Conservation (phyloP, 2,113 vertebrate species). For the Podarcis muralis region DNA sequence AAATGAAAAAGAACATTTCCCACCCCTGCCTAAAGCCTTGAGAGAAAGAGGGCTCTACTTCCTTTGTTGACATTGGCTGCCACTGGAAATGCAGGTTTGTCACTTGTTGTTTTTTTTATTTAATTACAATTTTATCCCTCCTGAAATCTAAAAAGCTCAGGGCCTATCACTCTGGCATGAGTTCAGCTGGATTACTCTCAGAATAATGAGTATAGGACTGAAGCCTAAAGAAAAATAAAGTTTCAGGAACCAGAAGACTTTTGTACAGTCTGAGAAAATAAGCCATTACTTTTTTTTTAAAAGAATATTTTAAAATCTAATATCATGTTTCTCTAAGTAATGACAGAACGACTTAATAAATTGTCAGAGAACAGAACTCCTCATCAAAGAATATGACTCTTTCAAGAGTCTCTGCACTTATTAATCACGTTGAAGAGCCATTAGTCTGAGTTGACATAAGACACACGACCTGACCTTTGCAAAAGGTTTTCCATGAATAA, state of each 20-base stretch:
- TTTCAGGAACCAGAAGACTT: neutral
- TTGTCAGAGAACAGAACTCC: conserved; percentile 23
- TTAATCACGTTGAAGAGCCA: conserved; percentile 37
- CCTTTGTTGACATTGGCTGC: too few relatives aligned
- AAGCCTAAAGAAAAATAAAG: neutral
- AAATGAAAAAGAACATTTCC: too few relatives aligned
- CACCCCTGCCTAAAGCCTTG: too few relatives aligned
- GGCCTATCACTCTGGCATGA: too few relatives aligned
- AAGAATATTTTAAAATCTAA: conserved; percentile 8
- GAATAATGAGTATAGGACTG: too few relatives aligned
- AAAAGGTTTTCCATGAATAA: conserved; percentile 32
- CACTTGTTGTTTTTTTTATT: too few relatives aligned
- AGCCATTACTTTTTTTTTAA: neutral
- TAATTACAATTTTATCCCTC: too few relatives aligned
- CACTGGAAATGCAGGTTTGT: too few relatives aligned
- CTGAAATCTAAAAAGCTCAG: too few relatives aligned
- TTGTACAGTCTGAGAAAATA: neutral
- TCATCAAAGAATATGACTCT: conserved; percentile 28
- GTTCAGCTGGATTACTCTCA: too few relatives aligned
- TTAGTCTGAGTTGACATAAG: conserved; percentile 34
- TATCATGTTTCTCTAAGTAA: conserved; percentile 17
- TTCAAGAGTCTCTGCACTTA: conserved; percentile 33
- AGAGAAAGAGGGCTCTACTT: too few relatives aligned
- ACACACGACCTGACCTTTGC: conserved; percentile 26
- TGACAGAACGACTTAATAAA: conserved; percentile 23